Evolutionary conservation across 2,797 vertebrate genomes (phyloP).

Genomic region (Adrianichthys oophorus): DNA sequence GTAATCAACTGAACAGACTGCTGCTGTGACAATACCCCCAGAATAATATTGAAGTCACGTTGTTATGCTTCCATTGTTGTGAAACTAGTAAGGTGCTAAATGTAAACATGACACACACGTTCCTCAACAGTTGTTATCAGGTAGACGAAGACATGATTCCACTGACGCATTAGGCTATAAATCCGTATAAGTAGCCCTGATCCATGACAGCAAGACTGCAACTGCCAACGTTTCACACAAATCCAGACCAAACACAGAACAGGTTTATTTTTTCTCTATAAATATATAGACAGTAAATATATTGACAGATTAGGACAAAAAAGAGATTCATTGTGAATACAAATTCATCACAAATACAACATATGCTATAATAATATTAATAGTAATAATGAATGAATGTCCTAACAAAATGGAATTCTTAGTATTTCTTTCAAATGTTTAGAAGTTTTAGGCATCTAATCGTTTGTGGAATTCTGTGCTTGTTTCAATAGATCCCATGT

Average conservation of each 20-base stretch:
- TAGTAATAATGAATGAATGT: too few species aligned
- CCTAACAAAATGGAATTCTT: too few species aligned
- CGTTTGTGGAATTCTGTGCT: too few species aligned
- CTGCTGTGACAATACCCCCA: constrained; percentile 3
- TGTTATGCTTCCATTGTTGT: constrained; percentile 9
- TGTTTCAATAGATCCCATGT: too few species aligned
- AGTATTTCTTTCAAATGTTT: too few species aligned
- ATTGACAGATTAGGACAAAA: too few species aligned
- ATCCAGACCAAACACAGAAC: not conserved
- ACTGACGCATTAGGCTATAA: not conserved
- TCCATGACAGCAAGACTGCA: constrained; percentile 2
- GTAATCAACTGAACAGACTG: constrained; percentile 16
- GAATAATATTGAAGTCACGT: constrained; percentile 1
- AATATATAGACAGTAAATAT: too few species aligned
- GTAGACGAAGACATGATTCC: not conserved
- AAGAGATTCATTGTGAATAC: too few species aligned
- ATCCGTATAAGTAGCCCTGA: not conserved
- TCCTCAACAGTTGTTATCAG: not conserved
- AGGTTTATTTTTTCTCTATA: too few species aligned
- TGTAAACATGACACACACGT: not conserved
- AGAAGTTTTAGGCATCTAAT: too few species aligned
- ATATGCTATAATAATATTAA: too few species aligned
- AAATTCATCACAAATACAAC: too few species aligned
- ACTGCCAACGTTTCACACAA: constrained; percentile 7
- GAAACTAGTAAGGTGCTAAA: not conserved